These are phyloP conservation scores for Tupaia tana DNA, from an alignment of 2,113 vertebrate genomes.

Conservation along the genomic window DNA sequence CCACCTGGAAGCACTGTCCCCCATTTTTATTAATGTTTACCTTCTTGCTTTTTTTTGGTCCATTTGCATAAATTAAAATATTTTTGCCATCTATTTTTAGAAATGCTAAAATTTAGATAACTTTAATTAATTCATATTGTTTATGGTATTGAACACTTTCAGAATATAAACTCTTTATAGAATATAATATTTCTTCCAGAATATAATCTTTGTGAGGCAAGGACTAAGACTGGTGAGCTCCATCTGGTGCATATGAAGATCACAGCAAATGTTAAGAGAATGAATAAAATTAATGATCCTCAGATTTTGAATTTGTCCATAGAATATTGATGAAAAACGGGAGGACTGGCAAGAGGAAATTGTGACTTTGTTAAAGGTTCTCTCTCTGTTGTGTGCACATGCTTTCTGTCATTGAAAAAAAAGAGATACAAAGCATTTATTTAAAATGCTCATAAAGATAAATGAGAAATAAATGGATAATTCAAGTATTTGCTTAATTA, in stretches of 20 bases:
- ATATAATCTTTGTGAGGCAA: slow-evolving; percentile 28
- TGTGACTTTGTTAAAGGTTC: no score
- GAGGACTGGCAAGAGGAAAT: not conserved
- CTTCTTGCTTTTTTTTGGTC: slow-evolving; percentile 42
- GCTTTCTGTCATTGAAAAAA: no score
- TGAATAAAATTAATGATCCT: slow-evolving; percentile 60
- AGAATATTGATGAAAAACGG: slow-evolving; percentile 55
- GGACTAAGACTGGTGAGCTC: slow-evolving; percentile 12
- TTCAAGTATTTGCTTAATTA: not conserved
- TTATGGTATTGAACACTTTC: not conserved
- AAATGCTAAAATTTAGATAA: slow-evolving; percentile 6
- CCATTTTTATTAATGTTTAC: slow-evolving; percentile 25
- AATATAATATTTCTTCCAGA: slow-evolving; percentile 22
- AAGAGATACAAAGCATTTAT: not conserved
- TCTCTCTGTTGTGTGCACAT: no score
- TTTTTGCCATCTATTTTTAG: slow-evolving; percentile 27
- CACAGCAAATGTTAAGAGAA: slow-evolving; percentile 62
- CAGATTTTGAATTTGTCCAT: slow-evolving; percentile 56
- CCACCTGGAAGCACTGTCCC: not conserved
- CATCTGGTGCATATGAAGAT: slow-evolving; percentile 3
- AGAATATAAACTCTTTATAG: slow-evolving; percentile 8
- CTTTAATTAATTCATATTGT: not conserved
- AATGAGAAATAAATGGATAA: not conserved
- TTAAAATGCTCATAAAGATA: not conserved
- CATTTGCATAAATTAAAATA: slow-evolving; percentile 5